phyloP scores from a whole-genome alignment of 2,888 invertebrate species.

The Blera fallax region DNA sequence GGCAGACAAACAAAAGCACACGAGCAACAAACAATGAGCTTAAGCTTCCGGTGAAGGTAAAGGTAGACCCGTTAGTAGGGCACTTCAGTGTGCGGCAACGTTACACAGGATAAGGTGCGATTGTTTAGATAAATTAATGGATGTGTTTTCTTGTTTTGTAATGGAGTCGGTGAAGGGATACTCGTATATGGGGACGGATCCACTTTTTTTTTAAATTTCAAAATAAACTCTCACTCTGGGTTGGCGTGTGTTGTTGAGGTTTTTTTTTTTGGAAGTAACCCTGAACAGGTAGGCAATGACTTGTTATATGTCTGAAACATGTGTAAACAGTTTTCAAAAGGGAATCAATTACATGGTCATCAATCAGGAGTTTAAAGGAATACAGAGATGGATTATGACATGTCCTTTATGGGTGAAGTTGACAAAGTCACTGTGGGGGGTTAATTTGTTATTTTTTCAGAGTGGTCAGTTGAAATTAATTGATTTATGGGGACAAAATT shows the following conservation, averaged over 20 bases:
- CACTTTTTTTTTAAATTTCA: background rate
- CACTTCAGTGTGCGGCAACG: conserved; percentile 7
- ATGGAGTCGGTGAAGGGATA: conserved; percentile 24
- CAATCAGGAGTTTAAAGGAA: background rate
- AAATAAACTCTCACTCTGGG: background rate
- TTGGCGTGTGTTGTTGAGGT: too few relatives aligned
- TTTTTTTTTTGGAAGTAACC: background rate
- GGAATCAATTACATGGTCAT: conserved; percentile 41
- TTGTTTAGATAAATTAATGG: conserved; percentile 63
- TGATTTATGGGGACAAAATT: background rate
- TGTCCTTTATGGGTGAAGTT: background rate
- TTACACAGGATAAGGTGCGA: conserved; percentile 42
- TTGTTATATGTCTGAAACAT: conserved; percentile 17
- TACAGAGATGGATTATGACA: background rate
- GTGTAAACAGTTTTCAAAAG: conserved; percentile 12
- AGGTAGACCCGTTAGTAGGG: background rate
- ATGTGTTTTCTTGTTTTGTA: conserved; percentile 18
- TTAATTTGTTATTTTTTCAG: background rate
- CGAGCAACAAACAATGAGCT: conserved; percentile 19
- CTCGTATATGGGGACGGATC: background rate
- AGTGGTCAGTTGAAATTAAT: background rate
- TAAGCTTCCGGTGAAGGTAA: background rate
- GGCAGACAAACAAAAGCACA: background rate
- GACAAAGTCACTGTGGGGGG: background rate
- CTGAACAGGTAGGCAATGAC: background rate